Percentiles rank a stretch among this genome's conserved stretches.
Evolutionary conservation across 2,888 invertebrate species (phyloP).

Genomic region (Fragum sueziense): DNA sequence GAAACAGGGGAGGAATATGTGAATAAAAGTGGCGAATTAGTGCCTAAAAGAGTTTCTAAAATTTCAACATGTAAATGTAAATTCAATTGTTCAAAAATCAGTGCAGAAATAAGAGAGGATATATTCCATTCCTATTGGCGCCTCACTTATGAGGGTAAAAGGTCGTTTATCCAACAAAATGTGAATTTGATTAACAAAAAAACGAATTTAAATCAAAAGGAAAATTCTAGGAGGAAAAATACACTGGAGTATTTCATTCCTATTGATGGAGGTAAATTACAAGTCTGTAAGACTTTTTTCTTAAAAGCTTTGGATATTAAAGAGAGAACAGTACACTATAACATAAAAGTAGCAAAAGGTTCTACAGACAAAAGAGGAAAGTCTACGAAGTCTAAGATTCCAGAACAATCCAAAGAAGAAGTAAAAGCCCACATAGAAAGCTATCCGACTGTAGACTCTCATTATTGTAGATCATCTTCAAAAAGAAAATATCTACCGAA

Average conservation of each 20-base stretch:
- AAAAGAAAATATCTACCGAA: neutral
- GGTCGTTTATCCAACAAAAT: neutral
- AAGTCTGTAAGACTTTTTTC: constrained; percentile 6
- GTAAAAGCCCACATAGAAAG: too few relatives aligned
- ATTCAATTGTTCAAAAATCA: neutral
- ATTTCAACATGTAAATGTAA: neutral
- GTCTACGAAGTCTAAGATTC: neutral
- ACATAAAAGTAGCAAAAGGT: neutral
- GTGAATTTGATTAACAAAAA: neutral
- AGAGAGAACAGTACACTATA: neutral
- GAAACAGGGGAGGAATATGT: neutral
- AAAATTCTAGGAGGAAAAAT: neutral
- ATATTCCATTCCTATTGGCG: neutral
- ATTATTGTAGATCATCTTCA: constrained; percentile 6
- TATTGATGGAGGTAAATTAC: neutral
- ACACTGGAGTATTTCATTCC: neutral
- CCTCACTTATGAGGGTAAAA: neutral
- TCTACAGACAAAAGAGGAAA: neutral
- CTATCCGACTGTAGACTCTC: neutral
- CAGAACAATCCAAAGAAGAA: neutral
- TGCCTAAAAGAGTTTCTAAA: neutral
- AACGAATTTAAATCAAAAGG: neutral
- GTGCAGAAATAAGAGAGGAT: neutral
- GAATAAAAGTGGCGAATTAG: neutral
- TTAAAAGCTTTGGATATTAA: neutral